Base-by-base conservation (phyloP, 2,113 vertebrate species). In the Oreocharis arfaki region DNA sequence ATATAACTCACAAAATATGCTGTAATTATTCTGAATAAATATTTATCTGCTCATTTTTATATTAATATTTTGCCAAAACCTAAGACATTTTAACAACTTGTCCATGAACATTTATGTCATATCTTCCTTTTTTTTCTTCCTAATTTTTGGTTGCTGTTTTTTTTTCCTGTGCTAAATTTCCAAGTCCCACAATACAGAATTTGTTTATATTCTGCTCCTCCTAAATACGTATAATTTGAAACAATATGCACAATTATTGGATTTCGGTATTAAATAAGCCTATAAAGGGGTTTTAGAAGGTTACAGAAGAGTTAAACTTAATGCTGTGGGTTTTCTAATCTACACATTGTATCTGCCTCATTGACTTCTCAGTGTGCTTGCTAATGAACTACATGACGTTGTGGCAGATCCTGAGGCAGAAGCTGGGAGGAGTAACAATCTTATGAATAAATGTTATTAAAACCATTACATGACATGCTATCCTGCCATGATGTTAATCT, bases 371-470 rank as follows among this genome's bases (percentile, higher is more conserved):
- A 78, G 86, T 49, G 30, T 94, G 80, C 70, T 79, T 82, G 41
- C 52, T 95, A 92, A 95, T 89, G 91, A 95, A 60, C 89, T 91
- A 81, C 89, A 71, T 17, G 24, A 35, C 1, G 3, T 68, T 64
- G 32, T 87, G 84, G 60, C 64, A 89, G 73, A 93, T 41, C 76
- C 80, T 87, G 60, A 92, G 93, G 94, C 91, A 91, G 80, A 93
- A 90, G 65, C 65, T 94, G 80, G 61, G 69, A 95, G 87, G 68
- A 95, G 70, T 89, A 95, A 93, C 28, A 83, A 53, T 37, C 59
- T 92, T 81, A 74, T 87, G 73, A 95, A 95, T 84, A 95, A 93
- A 95, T 93, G 56, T 81, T 91, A 87, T 89, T 88, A 95, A 97
- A 96, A 83, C 65, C 71, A 88, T 94, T 96, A 68, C 80, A 76